Percentiles rank a stretch among this genome's conserved stretches.
These are phyloP conservation scores for Gisinianus flammeolus DNA, from an alignment of 2,888 invertebrate genomes.

Conservation along the genomic window DNA sequence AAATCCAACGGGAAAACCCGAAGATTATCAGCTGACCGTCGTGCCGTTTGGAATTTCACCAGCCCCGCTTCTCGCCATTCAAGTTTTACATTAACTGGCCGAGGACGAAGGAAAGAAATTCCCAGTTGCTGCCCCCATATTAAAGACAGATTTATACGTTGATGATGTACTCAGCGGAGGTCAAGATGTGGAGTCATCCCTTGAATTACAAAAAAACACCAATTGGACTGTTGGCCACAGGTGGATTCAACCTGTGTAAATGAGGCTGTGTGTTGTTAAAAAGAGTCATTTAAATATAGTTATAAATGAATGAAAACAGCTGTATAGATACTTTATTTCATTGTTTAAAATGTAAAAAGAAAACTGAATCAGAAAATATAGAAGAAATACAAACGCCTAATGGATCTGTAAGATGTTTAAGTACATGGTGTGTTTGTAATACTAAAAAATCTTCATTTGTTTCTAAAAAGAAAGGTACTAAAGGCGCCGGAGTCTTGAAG, in stretches of 20 bases:
- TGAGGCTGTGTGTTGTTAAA: no score
- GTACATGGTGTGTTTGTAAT: no score
- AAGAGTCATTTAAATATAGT: no score
- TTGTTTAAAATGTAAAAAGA: no score
- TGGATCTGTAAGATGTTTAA: no score
- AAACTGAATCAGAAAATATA: no score
- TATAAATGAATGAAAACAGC: no score
- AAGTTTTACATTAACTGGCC: conserved; percentile 52
- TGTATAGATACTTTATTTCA: no score
- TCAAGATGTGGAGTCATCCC: conserved; percentile 47
- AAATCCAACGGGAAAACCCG: conserved; percentile 39
- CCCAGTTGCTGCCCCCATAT: conserved; percentile 61
- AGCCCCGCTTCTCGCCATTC: conserved; percentile 57
- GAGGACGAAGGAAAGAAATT: conserved; percentile 53
- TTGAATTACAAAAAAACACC: conserved; percentile 44
- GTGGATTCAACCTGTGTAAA: conserved; percentile 54
- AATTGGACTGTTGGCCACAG: conserved; percentile 38
- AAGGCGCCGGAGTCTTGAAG: background rate
- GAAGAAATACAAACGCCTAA: no score
- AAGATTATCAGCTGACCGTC: conserved; percentile 51
- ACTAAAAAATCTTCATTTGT: no score
- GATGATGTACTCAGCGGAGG: conserved; percentile 59
- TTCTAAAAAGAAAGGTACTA: no score
- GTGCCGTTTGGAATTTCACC: conserved; percentile 55
- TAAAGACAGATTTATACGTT: conserved; percentile 60